Evolutionary conservation across 2,888 invertebrate species (phyloP).

Genomic region (Muschampia plurimacula): DNA sequence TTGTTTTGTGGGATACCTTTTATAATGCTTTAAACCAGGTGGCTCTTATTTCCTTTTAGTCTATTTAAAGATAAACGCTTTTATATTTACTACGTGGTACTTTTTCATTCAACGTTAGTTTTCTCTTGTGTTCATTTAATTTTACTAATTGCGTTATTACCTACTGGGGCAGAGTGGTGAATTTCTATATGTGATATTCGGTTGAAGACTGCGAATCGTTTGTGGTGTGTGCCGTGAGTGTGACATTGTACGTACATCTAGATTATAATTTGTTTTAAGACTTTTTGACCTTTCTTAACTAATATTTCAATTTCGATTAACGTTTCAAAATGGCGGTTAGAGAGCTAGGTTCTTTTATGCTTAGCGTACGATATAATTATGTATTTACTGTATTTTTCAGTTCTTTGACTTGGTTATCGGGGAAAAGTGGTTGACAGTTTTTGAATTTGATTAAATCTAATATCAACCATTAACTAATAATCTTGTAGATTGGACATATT

Average conservation of each 20-base stretch:
- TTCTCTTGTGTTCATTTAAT: conserved; percentile 14
- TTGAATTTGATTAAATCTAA: no score
- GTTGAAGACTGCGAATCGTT: conserved; percentile 77
- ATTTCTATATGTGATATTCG: conserved; percentile 77
- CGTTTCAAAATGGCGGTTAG: conserved; percentile 6
- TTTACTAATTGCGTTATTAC: conserved; percentile 4
- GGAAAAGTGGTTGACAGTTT: not conserved
- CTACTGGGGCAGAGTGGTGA: conserved; percentile 63
- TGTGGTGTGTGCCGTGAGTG: conserved; percentile 76
- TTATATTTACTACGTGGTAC: no score
- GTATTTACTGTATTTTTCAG: not conserved
- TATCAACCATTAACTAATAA: no score
- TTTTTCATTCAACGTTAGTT: not conserved
- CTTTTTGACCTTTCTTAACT: conserved; percentile 8
- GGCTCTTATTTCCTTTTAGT: not conserved
- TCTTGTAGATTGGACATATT: no score
- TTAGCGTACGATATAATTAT: not conserved
- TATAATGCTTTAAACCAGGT: not conserved
- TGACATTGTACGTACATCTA: conserved; percentile 66
- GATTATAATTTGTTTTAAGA: conserved; percentile 54
- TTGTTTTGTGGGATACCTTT: not conserved
- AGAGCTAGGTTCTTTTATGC: conserved; percentile 1
- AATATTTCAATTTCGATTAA: conserved; percentile 10
- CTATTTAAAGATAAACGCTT: not conserved
- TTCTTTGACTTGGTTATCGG: conserved; percentile 6